A percentile compares a stretch with the other conserved stretches of the same genome.
phyloP scores from a whole-genome alignment of 2,113 vertebrate genomes.

The Equus przewalskii region DNA sequence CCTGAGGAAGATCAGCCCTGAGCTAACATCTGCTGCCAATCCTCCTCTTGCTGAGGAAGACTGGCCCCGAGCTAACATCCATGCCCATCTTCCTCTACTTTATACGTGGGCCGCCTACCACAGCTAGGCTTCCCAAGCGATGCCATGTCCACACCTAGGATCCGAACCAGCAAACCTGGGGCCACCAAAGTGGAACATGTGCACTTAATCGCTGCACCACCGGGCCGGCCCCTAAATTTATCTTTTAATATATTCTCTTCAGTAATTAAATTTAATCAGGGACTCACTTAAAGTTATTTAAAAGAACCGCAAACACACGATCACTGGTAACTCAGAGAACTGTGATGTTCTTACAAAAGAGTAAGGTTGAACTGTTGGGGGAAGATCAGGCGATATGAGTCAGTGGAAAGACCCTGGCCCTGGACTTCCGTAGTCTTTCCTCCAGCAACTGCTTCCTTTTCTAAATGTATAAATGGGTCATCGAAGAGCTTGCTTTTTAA shows the following conservation, averaged over 20 bases:
- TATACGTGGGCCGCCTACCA: no score
- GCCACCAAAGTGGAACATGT: no score
- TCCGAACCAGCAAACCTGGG: no score
- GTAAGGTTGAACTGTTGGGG: not conserved
- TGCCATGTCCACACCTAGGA: no score
- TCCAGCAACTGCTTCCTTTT: not conserved
- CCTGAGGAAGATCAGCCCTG: no score
- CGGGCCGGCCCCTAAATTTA: not conserved
- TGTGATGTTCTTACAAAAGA: not conserved
- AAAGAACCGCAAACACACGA: not conserved
- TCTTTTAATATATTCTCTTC: not conserved
- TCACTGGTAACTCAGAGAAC: not conserved
- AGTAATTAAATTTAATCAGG: not conserved
- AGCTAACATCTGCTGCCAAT: no score
- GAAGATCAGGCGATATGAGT: not conserved
- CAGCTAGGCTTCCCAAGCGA: no score
- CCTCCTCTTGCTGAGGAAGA: no score
- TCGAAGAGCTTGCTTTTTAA: not conserved
- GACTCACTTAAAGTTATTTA: slow-evolving; percentile 3
- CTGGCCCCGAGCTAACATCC: no score
- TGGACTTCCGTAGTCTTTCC: not conserved
- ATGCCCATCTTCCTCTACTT: no score
- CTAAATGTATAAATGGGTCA: not conserved
- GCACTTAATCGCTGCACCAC: no score
- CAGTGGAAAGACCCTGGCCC: not conserved